These are phyloP conservation scores for Harpagoxenus sublaevis DNA, from an alignment of 2,888 invertebrate species.

Conservation along the genomic window DNA sequence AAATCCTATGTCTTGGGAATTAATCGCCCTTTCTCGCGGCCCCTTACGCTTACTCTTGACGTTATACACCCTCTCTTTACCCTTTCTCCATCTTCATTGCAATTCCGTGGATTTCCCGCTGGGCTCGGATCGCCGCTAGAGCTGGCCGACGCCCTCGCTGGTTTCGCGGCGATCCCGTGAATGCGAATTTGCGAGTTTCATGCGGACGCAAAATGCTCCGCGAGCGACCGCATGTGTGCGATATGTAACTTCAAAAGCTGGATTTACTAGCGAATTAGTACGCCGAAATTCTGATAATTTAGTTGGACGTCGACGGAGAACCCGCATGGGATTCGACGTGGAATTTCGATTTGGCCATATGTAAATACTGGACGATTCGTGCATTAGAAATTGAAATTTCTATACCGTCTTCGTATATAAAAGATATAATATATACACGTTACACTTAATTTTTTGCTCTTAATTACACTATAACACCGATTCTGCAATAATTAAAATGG, in stretches of 20 bases:
- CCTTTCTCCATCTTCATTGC: constrained; percentile 46
- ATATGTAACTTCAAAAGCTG: constrained; percentile 52
- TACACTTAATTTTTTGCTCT: not conserved
- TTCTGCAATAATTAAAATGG: not conserved
- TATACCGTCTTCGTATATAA: not conserved
- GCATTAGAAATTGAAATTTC: constrained; percentile 40
- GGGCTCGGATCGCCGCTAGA: constrained; percentile 22
- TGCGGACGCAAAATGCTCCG: constrained; percentile 46
- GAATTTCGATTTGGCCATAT: constrained; percentile 58
- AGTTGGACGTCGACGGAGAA: constrained; percentile 69
- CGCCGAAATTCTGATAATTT: constrained; percentile 64
- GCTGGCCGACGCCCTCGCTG: constrained; percentile 9
- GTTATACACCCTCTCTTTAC: constrained; percentile 61
- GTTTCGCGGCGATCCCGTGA: constrained; percentile 54
- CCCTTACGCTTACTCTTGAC: constrained; percentile 60
- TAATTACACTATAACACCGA: not conserved
- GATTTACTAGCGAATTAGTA: constrained; percentile 68
- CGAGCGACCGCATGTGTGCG: constrained; percentile 45
- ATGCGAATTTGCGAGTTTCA: constrained; percentile 57
- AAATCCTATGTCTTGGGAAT: constrained; percentile 68
- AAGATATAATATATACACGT: not conserved
- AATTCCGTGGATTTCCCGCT: constrained; percentile 60
- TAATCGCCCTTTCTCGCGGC: constrained; percentile 58
- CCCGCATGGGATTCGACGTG: constrained; percentile 65
- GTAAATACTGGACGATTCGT: constrained; percentile 63